Conservation (phyloP, 1,140 invertebrate genomes). For the Drosophila sp. region DNA sequence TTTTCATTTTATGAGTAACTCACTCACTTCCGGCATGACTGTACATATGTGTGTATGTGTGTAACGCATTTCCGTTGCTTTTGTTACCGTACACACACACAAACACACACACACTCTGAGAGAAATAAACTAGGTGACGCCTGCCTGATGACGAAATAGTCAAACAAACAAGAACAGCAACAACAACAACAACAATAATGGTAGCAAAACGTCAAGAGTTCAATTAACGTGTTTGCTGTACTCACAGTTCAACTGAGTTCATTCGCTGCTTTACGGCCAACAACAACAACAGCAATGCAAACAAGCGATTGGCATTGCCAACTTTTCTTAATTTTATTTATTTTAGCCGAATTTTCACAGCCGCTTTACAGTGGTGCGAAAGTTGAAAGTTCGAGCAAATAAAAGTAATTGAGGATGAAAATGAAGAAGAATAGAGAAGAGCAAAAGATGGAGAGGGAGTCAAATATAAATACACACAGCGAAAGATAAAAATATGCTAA, state of each 20-base stretch:
- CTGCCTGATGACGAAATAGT: slow-evolving; percentile 43
- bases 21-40: slow-evolving; percentile 50
- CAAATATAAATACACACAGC: background rate
- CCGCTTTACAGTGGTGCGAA: background rate
- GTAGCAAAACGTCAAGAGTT: slow-evolving; percentile 62
- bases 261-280: slow-evolving; percentile 20
- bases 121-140: slow-evolving; percentile 63
- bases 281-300: too few species aligned
- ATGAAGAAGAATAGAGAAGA: background rate
- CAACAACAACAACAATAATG: slow-evolving; percentile 44
- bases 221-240: slow-evolving; percentile 58
- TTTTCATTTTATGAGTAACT: slow-evolving; percentile 52
- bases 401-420: background rate
- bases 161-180: slow-evolving; percentile 19
- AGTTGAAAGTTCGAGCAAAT: slow-evolving; percentile 10
- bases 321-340: slow-evolving; percentile 23
- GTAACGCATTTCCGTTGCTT: slow-evolving; percentile 72
- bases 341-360: slow-evolving; percentile 8
- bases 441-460: background rate
- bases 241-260: slow-evolving; percentile 66
- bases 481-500: background rate
- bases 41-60: slow-evolving; percentile 20
- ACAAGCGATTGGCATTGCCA: slow-evolving; percentile 51
- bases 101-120: slow-evolving; percentile 5
- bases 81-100: slow-evolving; percentile 51